Evolutionary conservation across 2,113 vertebrate species (phyloP).

Genomic region (Hippocampus barbouri): DNA sequence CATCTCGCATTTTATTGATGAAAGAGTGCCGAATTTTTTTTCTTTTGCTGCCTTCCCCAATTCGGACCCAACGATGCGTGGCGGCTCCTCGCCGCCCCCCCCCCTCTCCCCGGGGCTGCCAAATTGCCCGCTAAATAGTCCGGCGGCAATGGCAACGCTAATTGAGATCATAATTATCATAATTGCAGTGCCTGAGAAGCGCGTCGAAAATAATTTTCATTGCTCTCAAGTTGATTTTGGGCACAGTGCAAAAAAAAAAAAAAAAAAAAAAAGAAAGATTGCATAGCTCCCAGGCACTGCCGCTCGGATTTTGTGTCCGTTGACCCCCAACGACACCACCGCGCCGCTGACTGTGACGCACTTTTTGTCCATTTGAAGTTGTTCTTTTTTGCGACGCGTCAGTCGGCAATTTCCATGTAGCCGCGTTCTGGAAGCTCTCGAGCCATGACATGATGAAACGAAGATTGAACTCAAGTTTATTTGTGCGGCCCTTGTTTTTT

Average conservation of each 20-base stretch:
- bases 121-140: slow-evolving; percentile 79
- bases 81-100: slow-evolving; percentile 57
- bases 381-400: too few species aligned
- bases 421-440: too few species aligned
- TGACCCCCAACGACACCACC: background rate
- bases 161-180: slow-evolving; percentile 84
- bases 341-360: background rate
- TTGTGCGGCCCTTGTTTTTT: too few species aligned
- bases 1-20: slow-evolving; percentile 66
- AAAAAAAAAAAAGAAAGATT: slow-evolving; percentile 71
- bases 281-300: slow-evolving; percentile 73
- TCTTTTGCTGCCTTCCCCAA: slow-evolving; percentile 40
- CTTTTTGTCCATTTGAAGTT: background rate
- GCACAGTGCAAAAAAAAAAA: slow-evolving; percentile 62
- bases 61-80: slow-evolving; percentile 64
- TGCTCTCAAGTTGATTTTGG: slow-evolving; percentile 79
- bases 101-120: slow-evolving; percentile 61
- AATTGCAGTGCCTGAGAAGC: slow-evolving; percentile 76
- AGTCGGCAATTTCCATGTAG: too few species aligned
- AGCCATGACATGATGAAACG: too few species aligned
- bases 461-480: too few species aligned
- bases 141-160: slow-evolving; percentile 76
- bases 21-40: slow-evolving; percentile 45
- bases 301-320: slow-evolving; percentile 33
- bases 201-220: slow-evolving; percentile 82